These are phyloP conservation scores for Drosophila testacea DNA, from an alignment of 2,888 invertebrate species.

Conservation along the genomic window DNA sequence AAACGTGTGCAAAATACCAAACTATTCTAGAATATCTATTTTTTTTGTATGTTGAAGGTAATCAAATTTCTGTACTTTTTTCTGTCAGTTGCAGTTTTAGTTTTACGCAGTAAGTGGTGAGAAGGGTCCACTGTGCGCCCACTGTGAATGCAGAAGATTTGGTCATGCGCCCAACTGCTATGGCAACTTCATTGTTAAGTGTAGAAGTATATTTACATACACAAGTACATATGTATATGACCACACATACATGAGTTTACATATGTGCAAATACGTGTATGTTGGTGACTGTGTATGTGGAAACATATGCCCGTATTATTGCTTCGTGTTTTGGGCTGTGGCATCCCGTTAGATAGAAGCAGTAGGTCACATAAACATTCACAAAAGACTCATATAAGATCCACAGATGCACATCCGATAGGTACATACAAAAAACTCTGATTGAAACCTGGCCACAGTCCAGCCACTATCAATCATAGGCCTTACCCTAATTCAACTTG, in stretches of 20 bases:
- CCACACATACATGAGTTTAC: conserved; percentile 11
- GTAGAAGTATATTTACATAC: conserved; percentile 24
- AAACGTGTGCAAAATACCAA: background rate
- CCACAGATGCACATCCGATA: conserved; percentile 22
- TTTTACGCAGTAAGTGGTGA: background rate
- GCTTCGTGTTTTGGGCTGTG: conserved; percentile 30
- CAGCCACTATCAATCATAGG: background rate
- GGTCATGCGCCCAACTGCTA: conserved; percentile 36
- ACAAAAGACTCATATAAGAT: conserved; percentile 22
- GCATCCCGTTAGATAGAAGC: conserved; percentile 28
- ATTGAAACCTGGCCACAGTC: conserved; percentile 12
- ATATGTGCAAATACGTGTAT: conserved; percentile 14
- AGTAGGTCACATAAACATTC: conserved; percentile 33
- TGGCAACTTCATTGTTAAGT: conserved; percentile 28
- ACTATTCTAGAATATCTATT: background rate
- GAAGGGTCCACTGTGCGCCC: conserved; percentile 1
- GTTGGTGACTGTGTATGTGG: conserved; percentile 3
- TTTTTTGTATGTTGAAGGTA: background rate
- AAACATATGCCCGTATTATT: conserved; percentile 27
- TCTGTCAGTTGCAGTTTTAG: conserved; percentile 17
- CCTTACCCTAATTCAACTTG: background rate
- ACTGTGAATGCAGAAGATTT: conserved; percentile 25
- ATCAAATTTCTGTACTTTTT: conserved; percentile 12
- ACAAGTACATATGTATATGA: conserved; percentile 10
- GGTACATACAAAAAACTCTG: conserved; percentile 13